These are phyloP conservation scores for Agrilus cyanescens DNA, from an alignment of 2,888 invertebrate species.

Conservation along the genomic window DNA sequence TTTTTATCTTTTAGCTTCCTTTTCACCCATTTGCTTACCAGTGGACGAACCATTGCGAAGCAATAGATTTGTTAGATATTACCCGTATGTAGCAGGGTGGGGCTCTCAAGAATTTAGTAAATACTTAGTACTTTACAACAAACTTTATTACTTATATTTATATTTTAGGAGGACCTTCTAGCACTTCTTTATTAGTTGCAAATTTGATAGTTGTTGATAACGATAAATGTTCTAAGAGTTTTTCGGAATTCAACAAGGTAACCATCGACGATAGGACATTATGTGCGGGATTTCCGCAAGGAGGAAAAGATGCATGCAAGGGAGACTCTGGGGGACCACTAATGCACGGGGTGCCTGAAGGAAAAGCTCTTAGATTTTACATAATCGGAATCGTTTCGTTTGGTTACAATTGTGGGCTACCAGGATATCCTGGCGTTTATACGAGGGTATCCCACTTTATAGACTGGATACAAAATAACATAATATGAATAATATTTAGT, in stretches of 20 bases:
- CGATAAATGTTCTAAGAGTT: slow-evolving; percentile 47
- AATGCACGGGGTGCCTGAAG: slow-evolving; percentile 37
- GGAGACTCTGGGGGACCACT: slow-evolving; percentile 78
- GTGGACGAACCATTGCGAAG: slow-evolving; percentile 39
- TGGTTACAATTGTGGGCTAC: slow-evolving; percentile 51
- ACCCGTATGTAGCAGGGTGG: slow-evolving; percentile 74
- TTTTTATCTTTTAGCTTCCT: slow-evolving; percentile 41
- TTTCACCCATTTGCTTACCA: slow-evolving; percentile 70
- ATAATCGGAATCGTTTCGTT: slow-evolving; percentile 59
- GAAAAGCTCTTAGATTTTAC: slow-evolving; percentile 31
- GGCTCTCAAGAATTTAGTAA: slow-evolving; percentile 60
- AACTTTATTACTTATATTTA: not conserved
- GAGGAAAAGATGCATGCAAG: slow-evolving; percentile 63
- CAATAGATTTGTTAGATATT: slow-evolving; percentile 43
- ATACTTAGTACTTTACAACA: slow-evolving; percentile 26
- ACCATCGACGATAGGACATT: slow-evolving; percentile 50
- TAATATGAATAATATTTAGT: slow-evolving; percentile 18
- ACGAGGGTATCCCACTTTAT: slow-evolving; percentile 46
- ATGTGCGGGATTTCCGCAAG: slow-evolving; percentile 55
- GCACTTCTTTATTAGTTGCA: slow-evolving; percentile 51
- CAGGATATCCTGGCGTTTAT: slow-evolving; percentile 52
- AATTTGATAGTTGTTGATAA: slow-evolving; percentile 59
- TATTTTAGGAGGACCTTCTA: slow-evolving; percentile 52
- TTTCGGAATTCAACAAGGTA: slow-evolving; percentile 40
- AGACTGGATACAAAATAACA: slow-evolving; percentile 45